These are phyloP conservation scores for Arvicanthis niloticus DNA, from an alignment of 2,113 vertebrate species.

Conservation along the genomic window DNA sequence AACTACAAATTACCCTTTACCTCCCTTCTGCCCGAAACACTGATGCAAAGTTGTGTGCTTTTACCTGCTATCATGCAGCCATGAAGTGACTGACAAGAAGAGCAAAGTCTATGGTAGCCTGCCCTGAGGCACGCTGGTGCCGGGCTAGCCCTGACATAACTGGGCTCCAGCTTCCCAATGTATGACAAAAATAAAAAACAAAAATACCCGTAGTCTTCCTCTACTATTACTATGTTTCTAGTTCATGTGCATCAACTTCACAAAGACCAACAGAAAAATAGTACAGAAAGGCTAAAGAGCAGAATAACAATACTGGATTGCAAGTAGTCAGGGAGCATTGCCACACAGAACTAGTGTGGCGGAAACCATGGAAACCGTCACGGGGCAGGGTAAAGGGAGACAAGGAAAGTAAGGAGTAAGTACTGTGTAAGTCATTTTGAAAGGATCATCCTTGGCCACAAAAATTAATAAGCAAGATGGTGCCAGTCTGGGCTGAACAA, in stretches of 20 bases:
- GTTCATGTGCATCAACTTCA: neutral
- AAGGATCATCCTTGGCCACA: neutral
- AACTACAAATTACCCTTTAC: neutral
- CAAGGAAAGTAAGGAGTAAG: neutral
- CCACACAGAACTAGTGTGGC: too few species aligned
- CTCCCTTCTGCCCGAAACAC: neutral
- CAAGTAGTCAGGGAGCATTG: neutral
- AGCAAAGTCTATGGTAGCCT: neutral
- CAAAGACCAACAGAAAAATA: neutral
- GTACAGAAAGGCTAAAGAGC: neutral
- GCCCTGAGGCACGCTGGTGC: neutral
- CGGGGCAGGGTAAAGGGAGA: neutral
- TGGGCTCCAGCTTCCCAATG: neutral
- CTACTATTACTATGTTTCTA: constrained; percentile 3
- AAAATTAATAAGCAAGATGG: neutral
- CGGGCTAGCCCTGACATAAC: neutral
- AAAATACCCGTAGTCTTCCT: neutral
- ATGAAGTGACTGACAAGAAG: neutral
- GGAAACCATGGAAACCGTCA: neutral
- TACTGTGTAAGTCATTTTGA: neutral
- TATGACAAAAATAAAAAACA: neutral
- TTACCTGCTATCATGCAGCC: neutral
- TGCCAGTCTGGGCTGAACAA: neutral
- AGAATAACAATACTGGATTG: neutral
- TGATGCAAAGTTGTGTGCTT: neutral